Percentiles rank a stretch among this genome's conserved stretches.
Evolutionary conservation across 2,888 invertebrate genomes (phyloP).

Genomic region (Perizoma flavofasciatum): DNA sequence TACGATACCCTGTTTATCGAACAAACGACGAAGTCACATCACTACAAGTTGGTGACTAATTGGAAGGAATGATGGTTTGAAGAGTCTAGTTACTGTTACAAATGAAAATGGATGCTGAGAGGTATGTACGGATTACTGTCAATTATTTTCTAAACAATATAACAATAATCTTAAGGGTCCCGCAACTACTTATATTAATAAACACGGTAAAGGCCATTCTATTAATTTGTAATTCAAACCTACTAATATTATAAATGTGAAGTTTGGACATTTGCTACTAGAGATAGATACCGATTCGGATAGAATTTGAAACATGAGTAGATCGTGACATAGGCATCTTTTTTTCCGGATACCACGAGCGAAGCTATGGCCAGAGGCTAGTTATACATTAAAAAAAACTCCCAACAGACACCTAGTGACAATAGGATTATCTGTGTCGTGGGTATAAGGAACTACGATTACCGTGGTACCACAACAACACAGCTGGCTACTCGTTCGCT

Average conservation of each 20-base stretch:
- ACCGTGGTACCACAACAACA: too few species aligned
- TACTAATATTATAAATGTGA: not conserved
- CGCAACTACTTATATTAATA: conserved; percentile 1
- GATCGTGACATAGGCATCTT: too few species aligned
- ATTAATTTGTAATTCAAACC: conserved; percentile 1
- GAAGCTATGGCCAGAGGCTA: too few species aligned
- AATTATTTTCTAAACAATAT: conserved; percentile 15
- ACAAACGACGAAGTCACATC: conserved; percentile 13
- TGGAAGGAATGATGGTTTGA: conserved; percentile 15
- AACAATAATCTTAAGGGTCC: conserved; percentile 6
- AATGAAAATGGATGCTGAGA: conserved; percentile 25
- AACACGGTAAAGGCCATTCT: conserved; percentile 3
- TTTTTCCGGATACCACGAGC: too few species aligned
- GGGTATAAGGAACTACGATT: too few species aligned
- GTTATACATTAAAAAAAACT: too few species aligned
- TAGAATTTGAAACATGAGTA: too few species aligned
- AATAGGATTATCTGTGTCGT: too few species aligned
- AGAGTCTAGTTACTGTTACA: conserved; percentile 1
- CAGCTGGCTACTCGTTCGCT: too few species aligned
- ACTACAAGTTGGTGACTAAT: conserved; percentile 11
- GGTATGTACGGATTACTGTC: conserved; percentile 25
- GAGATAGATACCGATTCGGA: too few species aligned
- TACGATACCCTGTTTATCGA: conserved; percentile 21
- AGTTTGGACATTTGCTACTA: too few species aligned
- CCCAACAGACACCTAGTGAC: too few species aligned